phyloP scores from a whole-genome alignment of 1,140 invertebrate species.

The Sycophaga agraensis region DNA sequence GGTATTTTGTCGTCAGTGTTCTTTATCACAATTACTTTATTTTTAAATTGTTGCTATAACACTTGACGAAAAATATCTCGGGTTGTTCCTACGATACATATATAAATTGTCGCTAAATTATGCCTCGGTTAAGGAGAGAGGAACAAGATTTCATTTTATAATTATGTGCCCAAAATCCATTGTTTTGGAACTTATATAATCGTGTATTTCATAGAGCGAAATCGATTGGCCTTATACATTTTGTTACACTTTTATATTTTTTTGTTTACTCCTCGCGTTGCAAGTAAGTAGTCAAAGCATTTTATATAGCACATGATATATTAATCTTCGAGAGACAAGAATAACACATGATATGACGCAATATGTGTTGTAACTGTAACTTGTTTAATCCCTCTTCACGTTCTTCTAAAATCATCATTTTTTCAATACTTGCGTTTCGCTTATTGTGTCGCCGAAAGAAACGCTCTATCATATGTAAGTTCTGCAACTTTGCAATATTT shows the following conservation, averaged over 20 bases:
- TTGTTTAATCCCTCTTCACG: background rate
- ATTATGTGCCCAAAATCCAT: slow-evolving; percentile 7
- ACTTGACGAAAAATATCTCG: slow-evolving; percentile 19
- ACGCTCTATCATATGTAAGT: background rate
- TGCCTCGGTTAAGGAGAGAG: slow-evolving; percentile 29
- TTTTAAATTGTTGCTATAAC: slow-evolving; percentile 3
- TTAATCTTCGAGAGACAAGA: slow-evolving; percentile 20
- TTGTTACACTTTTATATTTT: slow-evolving; percentile 17
- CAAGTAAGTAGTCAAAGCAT: slow-evolving; percentile 13
- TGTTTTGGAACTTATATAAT: slow-evolving; percentile 11
- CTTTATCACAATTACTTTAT: slow-evolving; percentile 13
- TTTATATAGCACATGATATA: slow-evolving; percentile 20
- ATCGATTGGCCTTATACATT: slow-evolving; percentile 29
- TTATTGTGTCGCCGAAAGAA: slow-evolving; percentile 8
- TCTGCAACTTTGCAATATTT: no score
- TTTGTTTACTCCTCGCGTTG: slow-evolving; percentile 1
- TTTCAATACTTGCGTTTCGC: background rate
- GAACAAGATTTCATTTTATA: slow-evolving; percentile 26
- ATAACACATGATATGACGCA: slow-evolving; percentile 25
- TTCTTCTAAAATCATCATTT: background rate
- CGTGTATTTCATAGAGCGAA: slow-evolving; percentile 30
- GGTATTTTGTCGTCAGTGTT: slow-evolving; percentile 17
- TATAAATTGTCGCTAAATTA: slow-evolving; percentile 29
- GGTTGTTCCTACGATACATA: slow-evolving; percentile 19
- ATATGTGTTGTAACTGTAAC: slow-evolving; percentile 2